Base-by-base conservation (phyloP, 2,888 invertebrate genomes). In the Drosophila histrio region DNA sequence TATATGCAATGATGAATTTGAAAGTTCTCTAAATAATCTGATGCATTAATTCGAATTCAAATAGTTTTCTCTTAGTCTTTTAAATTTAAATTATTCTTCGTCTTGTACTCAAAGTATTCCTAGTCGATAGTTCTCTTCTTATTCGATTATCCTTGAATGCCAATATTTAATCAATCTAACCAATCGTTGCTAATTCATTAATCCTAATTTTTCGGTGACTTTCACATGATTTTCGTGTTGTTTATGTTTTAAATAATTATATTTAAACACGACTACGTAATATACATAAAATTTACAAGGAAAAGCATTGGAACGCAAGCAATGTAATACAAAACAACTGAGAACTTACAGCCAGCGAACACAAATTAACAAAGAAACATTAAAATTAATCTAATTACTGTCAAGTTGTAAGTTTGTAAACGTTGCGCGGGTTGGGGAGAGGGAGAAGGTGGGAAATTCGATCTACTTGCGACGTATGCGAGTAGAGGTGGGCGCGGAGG, bases 251-350 rank as follows among this genome's bases (percentile, higher is more conserved):
- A 52, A 74, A 44, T 54, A 34, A 17, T 15, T 52, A 43, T 60
- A 60, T 75, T 72, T 32, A 44, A 54, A 60, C 52, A 57, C 44
- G 36, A 46, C 46, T 53, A 53, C 49, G 24, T 26, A 61, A 41
- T 64, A 34, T 61, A 73, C 71, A 71, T 58, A 19, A 50, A 64
- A 54, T 71, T 58, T 65, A 75, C 76, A 75, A 38, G n/a, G 69
- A 17, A 30, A 59, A 34, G 36, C 54, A 59, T 52, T 28, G 7
- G 30, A 64, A 50, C 43, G 28, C 34, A 36, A 26, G 53, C 43
- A 63, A 41, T 44, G 11, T 53, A n/a, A n/a, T 52, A 24, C 47
- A 52, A 47, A 21, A 22, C 7, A 28, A 41, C 73, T 49, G 41
- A 8, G 9, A 34, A 36, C 54, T 22, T 19, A 22, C 11, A 54